phyloP scores from a whole-genome alignment of 2,113 vertebrate species.

The Petromus typicus region DNA sequence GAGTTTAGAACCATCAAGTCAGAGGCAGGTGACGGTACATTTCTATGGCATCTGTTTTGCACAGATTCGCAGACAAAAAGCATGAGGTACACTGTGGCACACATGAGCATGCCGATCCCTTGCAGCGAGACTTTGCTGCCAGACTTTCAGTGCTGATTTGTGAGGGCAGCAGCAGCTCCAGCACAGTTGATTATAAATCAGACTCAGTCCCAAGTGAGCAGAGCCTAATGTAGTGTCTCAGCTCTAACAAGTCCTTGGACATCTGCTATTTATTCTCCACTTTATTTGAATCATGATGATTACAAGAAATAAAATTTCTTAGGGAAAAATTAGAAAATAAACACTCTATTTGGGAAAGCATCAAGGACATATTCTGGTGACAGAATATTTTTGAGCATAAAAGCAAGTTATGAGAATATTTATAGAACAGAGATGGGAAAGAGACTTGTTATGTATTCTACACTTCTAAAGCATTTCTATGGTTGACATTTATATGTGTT shows the following conservation, averaged over 20 bases:
- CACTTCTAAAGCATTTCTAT: not conserved
- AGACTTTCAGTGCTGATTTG: not conserved
- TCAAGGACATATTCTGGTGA: not conserved
- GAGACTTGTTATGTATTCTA: not conserved
- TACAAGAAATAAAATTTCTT: not conserved
- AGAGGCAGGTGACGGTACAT: not conserved
- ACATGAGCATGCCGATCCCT: not conserved
- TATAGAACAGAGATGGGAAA: not conserved
- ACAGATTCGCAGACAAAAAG: not conserved
- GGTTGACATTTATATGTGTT: not conserved
- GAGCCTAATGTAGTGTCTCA: not conserved
- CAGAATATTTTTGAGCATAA: constrained; percentile 2
- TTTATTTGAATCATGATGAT: constrained; percentile 28
- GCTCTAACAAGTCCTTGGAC: not conserved
- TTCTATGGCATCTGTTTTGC: not conserved
- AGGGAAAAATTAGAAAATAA: constrained; percentile 22
- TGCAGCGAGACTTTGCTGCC: too few relatives aligned
- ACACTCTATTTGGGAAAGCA: not conserved
- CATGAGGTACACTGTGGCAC: not conserved
- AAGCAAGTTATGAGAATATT: not conserved
- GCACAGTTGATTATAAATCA: not conserved
- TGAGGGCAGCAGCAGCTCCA: not conserved
- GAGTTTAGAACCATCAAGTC: not conserved
- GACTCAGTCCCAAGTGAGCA: not conserved
- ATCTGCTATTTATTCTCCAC: not conserved